Evolutionary conservation across 2,797 vertebrate genomes (phyloP).

Genomic region (Sciaenops ocellatus): DNA sequence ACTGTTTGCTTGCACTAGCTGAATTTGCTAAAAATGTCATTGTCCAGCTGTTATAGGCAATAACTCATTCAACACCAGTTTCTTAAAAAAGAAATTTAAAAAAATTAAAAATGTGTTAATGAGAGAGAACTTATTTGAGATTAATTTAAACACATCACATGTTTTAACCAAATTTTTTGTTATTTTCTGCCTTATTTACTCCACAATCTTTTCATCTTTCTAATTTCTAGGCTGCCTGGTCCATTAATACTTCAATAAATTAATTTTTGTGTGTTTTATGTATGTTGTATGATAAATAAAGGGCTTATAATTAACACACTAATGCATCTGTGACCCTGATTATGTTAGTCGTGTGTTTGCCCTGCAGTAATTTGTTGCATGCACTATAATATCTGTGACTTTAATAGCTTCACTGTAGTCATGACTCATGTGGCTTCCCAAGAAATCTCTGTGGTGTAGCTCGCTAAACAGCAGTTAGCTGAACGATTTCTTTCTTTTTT

Average conservation of each 20-base stretch:
- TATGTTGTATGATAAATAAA: neutral
- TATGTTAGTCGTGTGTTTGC: neutral
- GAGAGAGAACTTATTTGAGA: neutral
- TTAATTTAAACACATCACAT: too few relatives aligned
- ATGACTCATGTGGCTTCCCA: neutral
- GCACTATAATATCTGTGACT: neutral
- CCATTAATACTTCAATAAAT: neutral
- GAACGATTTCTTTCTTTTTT: neutral
- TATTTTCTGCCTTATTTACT: too few relatives aligned
- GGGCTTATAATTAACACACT: neutral
- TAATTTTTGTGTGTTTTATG: neutral
- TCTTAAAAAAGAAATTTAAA: too few relatives aligned
- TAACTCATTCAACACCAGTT: too few relatives aligned
- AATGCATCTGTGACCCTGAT: neutral
- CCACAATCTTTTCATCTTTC: neutral
- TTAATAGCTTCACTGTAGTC: neutral
- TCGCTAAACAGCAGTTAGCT: slow-evolving; percentile 9
- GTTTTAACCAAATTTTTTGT: too few relatives aligned
- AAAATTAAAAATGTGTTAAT: too few relatives aligned
- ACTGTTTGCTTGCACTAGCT: neutral
- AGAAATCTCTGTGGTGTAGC: slow-evolving; percentile 10
- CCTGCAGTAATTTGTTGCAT: neutral
- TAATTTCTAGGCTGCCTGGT: too few relatives aligned
- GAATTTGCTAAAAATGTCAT: too few relatives aligned
- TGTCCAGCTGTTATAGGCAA: too few relatives aligned